Base-by-base conservation (phyloP, 2,797 vertebrate genomes). In the Sylvia borin region DNA sequence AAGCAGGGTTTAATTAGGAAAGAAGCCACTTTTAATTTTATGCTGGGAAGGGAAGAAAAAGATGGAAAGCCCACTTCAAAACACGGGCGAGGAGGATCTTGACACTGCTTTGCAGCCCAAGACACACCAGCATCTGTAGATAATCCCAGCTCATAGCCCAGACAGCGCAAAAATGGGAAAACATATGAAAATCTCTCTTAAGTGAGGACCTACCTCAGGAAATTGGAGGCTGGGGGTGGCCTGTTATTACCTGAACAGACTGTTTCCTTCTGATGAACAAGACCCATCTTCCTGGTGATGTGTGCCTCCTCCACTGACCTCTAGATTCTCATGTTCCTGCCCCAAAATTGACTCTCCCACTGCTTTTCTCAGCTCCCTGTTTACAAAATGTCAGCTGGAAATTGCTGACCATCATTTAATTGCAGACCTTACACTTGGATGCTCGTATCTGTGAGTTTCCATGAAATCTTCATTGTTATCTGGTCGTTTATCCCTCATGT, bases 381-480 rank as follows among this genome's bases (percentile, higher is more conserved):
- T 74, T 53, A 70, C 57, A 57, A 90, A 89, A 92, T 83, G 68
- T 71, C 80, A 85, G 29, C 86, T 82, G 71, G 62, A 95, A 95
- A 90, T 93, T 82, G 80, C 48, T 94, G 80, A 34, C 70, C 58
- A 2, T 55, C 80, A 5, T 78, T 94, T 95, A 66, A 81, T 81
- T 78, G 90, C 83, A 76, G 53, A 27, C 53, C 67, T 95, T 73
- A 27, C 83, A 66, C 91, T 61, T n/a, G 65, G 45, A 18, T 73
- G 60, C 60, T 61, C 1, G 0, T 85, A 66, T 90, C 88, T 88
- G 70, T 54, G 80, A 65, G 47, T 79, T 94, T 58, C 86, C 83
- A 43, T 85, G 81, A 92, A 96, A 91, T 97, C 88, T 93, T 76
- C 84, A 47, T 93, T 94, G 92, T 96, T 85, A 86, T 82, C 90